Percentiles rank a stretch among this genome's conserved stretches.
Conservation (phyloP, 2,888 invertebrate genomes). For the Pristionchus japonicus region DNA sequence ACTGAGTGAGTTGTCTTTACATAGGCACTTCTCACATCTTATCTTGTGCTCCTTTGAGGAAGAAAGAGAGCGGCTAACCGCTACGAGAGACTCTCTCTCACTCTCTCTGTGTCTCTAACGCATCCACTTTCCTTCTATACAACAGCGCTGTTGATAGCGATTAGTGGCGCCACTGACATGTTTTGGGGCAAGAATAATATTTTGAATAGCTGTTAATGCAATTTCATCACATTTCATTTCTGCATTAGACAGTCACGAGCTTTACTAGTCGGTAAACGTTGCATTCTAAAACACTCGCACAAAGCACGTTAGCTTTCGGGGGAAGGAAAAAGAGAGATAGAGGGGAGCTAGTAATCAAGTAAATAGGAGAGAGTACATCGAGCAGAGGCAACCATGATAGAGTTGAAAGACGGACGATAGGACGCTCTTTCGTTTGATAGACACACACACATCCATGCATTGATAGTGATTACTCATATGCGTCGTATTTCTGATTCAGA, state of each 20-base stretch:
- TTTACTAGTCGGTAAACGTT: background rate
- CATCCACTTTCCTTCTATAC: background rate
- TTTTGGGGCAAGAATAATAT: background rate
- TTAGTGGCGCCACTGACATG: background rate
- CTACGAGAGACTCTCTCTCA: background rate
- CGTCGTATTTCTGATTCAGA: background rate
- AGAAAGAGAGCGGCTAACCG: background rate
- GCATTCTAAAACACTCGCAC: background rate
- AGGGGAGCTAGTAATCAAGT: background rate
- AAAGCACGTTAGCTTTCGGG: background rate
- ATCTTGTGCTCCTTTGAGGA: background rate
- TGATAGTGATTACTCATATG: slow-evolving; percentile 27
- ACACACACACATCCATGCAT: slow-evolving; percentile 3
- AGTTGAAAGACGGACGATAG: background rate
- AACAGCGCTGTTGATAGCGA: too few relatives aligned
- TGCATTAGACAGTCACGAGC: background rate
- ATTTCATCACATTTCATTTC: background rate
- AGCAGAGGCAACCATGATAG: background rate
- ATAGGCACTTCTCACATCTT: background rate
- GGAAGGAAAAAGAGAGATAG: background rate
- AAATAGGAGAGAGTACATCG: background rate
- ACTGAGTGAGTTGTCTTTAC: background rate
- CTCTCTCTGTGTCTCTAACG: too few relatives aligned
- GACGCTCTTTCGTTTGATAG: background rate
- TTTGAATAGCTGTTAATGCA: too few relatives aligned